Evolutionary conservation across 2,888 invertebrate genomes (phyloP).

Genomic region (Taphrorychus bicolor): DNA sequence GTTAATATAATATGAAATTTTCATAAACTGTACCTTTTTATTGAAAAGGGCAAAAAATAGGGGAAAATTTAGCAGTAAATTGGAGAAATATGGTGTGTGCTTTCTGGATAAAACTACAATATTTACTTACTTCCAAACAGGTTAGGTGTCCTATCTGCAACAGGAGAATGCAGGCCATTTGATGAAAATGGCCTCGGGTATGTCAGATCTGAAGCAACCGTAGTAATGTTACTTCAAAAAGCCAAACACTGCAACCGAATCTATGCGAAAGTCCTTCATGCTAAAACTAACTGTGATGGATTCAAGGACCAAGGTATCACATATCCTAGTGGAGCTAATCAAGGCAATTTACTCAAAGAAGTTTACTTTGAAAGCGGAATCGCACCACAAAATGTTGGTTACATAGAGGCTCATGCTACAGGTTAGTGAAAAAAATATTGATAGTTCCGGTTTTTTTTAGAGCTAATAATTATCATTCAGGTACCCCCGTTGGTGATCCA

Average conservation of each 20-base stretch:
- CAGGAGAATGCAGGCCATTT: slow-evolving; percentile 91
- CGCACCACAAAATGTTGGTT: slow-evolving; percentile 73
- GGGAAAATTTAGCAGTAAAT: neutral
- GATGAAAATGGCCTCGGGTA: slow-evolving; percentile 86
- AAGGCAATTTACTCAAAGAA: slow-evolving; percentile 67
- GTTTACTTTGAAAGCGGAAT: slow-evolving; percentile 69
- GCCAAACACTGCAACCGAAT: slow-evolving; percentile 60
- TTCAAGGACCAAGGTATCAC: slow-evolving; percentile 53
- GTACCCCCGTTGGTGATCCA: slow-evolving; percentile 74
- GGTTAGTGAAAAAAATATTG: slow-evolving; percentile 57
- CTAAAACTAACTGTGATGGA: slow-evolving; percentile 40
- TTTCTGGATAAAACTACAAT: neutral
- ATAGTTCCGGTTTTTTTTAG: neutral
- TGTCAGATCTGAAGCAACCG: slow-evolving; percentile 81
- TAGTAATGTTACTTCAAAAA: slow-evolving; percentile 75
- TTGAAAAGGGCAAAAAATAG: neutral
- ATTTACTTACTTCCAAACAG: too few species aligned
- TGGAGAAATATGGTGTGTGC: neutral
- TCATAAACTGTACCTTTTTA: too few species aligned
- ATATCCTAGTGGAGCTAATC: slow-evolving; percentile 61
- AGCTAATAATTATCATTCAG: neutral
- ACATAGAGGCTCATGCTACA: slow-evolving; percentile 88
- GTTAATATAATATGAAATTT: too few species aligned
- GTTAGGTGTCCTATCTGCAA: slow-evolving; percentile 79
- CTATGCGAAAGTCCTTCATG: slow-evolving; percentile 29